phyloP scores from a whole-genome alignment of 2,888 invertebrate genomes.

The Tetragonula carbonaria region DNA sequence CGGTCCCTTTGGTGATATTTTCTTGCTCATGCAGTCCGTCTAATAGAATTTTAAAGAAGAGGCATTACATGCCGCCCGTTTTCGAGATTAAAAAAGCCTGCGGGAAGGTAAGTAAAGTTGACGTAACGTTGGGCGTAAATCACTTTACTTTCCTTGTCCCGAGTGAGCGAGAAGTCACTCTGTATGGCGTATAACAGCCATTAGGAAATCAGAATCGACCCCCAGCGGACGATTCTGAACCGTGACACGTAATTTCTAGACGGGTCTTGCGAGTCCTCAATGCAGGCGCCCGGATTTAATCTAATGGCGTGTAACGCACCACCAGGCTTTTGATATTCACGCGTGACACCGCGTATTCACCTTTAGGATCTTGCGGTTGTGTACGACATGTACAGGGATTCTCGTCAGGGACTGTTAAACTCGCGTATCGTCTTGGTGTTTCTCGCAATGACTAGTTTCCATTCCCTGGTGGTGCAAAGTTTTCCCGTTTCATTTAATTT shows the following conservation, averaged over 20 bases:
- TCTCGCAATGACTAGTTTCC: background rate
- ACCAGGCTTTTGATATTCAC: constrained; percentile 55
- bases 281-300: constrained; percentile 53
- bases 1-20: background rate
- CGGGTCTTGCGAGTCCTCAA: constrained; percentile 12
- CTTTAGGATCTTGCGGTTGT: constrained; percentile 48
- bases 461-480: no score
- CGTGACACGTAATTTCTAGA: constrained; percentile 25
- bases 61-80: background rate
- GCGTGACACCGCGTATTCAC: constrained; percentile 57
- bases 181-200: background rate
- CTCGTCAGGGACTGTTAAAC: constrained; percentile 73
- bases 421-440: constrained; percentile 67
- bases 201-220: constrained; percentile 15
- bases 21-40: background rate
- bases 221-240: constrained; percentile 18
- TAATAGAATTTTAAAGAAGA: background rate
- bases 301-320: constrained; percentile 53
- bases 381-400: constrained; percentile 68
- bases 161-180: background rate
- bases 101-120: background rate
- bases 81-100: background rate
- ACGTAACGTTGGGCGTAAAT: background rate
- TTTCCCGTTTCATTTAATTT: no score
- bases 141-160: background rate